phyloP scores from a whole-genome alignment of 30 jellyfish, hydroid and myxozoan genomes.

The Catostylus mosaicus region DNA sequence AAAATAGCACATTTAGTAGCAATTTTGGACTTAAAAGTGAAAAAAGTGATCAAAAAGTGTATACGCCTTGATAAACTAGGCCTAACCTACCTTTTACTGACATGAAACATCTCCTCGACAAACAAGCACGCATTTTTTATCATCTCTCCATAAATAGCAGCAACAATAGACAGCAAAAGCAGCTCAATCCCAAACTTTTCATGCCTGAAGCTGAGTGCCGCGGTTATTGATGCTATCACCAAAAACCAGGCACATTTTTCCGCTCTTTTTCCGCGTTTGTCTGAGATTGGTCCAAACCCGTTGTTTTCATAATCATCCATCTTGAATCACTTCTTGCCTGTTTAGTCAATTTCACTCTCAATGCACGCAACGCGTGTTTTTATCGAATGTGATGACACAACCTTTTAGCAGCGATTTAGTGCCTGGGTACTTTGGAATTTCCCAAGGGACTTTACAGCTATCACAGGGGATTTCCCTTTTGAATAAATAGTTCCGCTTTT shows the following conservation, averaged over 20 bases:
- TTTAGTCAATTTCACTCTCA: no score
- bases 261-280: conserved; percentile 52
- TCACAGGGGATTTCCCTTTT: no score
- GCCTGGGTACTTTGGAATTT: no score
- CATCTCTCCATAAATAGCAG: conserved; percentile 65
- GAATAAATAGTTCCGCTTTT: no score
- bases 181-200: background rate
- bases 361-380: no score
- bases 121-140: conserved; percentile 37
- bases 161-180: conserved; percentile 2
- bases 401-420: no score
- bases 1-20: no score
- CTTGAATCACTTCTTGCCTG: no score
- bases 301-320: conserved; percentile 33
- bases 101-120: conserved; percentile 59
- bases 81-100: conserved; percentile 40
- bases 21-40: no score
- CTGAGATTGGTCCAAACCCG: conserved; percentile 82
- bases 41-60: no score
- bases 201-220: background rate
- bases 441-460: no score
- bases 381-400: no score
- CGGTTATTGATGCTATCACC: background rate
- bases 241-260: background rate
- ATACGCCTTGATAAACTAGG: background rate